Conservation (phyloP, 1,140 invertebrate genomes). For the Ceratitis capitata region DNA sequence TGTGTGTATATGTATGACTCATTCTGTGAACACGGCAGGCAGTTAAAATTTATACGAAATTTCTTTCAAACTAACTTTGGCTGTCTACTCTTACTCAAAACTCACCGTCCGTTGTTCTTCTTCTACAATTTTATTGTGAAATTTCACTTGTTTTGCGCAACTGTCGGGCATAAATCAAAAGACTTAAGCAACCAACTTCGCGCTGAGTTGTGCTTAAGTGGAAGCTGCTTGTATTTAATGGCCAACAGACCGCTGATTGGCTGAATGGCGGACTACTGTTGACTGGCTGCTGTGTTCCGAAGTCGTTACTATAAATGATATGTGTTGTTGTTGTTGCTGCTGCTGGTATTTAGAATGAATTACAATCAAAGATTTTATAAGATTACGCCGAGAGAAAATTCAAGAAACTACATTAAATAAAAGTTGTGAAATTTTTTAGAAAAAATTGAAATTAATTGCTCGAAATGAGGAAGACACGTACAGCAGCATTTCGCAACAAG, state of each 20-base stretch:
- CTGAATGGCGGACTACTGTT: too few species aligned
- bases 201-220: neutral
- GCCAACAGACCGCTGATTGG: too few species aligned
- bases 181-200: slow-evolving; percentile 10
- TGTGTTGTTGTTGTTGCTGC: neutral
- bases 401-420: neutral
- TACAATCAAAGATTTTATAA: neutral
- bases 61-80: neutral
- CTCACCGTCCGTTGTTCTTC: neutral
- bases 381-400: neutral
- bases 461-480: neutral
- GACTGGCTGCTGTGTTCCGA: neutral
- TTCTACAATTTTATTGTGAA: neutral
- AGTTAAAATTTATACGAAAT: neutral
- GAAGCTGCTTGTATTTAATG: too few species aligned
- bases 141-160: slow-evolving; percentile 1
- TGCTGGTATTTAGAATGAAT: neutral
- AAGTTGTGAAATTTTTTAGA: neutral
- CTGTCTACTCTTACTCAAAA: neutral
- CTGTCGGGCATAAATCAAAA: neutral
- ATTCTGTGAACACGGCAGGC: neutral
- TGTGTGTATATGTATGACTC: too few species aligned
- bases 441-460: neutral
- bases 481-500: neutral
- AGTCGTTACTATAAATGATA: neutral